Evolutionary conservation across 2,797 vertebrate genomes (phyloP).

Genomic region (Siniperca scherzeri): DNA sequence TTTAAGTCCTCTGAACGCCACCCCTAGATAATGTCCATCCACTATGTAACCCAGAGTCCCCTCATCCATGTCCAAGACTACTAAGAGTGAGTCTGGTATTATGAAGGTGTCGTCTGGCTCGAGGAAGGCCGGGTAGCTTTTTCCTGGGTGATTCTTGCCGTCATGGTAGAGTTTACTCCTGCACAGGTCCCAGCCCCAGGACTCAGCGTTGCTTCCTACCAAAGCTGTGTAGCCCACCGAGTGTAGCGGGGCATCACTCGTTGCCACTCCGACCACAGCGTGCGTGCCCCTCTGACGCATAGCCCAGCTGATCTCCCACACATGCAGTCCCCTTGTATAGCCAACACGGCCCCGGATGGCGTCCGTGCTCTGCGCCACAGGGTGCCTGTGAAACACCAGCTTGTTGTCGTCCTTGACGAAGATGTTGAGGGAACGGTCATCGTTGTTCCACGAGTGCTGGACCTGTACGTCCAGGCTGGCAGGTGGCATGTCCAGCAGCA

Average conservation of each 20-base stretch:
- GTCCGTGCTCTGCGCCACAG: conserved; percentile 98
- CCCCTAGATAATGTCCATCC: conserved; percentile 97
- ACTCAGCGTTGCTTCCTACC: conserved; percentile 95
- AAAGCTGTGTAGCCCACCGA: conserved; percentile 97
- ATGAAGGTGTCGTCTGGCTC: conserved; percentile 97
- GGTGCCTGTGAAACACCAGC: conserved; percentile 97
- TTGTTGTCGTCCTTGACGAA: conserved; percentile 99
- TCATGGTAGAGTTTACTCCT: conserved; percentile 97
- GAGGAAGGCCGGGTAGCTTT: conserved; percentile 94
- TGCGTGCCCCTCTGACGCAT: conserved; percentile 98
- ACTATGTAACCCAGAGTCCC: conserved; percentile 97
- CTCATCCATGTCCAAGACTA: conserved; percentile 99
- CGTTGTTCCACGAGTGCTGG: conserved; percentile 96
- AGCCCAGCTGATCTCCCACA: conserved; percentile 99
- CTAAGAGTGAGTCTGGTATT: conserved; percentile 96
- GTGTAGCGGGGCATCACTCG: conserved; percentile 92
- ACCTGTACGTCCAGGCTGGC: conserved; percentile 89
- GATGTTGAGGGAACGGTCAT: conserved; percentile 97
- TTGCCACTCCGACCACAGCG: conserved; percentile 95
- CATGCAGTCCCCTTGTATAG: conserved; percentile 96
- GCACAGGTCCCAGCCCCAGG: conserved; percentile 99
- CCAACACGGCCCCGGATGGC: conserved; percentile 95
- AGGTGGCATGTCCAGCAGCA: conserved; percentile 96
- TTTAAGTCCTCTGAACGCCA: conserved; percentile 97
- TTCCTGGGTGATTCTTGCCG: conserved; percentile 95